Base-by-base conservation (phyloP, 2,113 vertebrate genomes). In the Hyaena hyaena region DNA sequence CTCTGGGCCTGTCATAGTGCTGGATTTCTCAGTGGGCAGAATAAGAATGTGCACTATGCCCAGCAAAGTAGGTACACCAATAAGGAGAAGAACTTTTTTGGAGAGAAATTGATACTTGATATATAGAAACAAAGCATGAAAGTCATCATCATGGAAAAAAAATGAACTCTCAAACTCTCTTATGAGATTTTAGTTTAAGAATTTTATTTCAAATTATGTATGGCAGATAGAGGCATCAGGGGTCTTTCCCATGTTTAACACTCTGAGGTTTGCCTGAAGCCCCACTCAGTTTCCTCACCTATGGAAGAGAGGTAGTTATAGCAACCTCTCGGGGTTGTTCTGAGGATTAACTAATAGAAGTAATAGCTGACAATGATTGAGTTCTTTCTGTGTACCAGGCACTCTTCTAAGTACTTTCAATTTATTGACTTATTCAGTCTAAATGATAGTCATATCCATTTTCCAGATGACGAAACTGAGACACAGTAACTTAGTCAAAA, bases 381-480 rank as follows among this genome's bases (percentile, higher is more conserved):
- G 33, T 89, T 55, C 69, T 71, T 76, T 89, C 43, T 85, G 19
- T 73, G 19, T 50, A 45, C 71, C 19, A 5, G 96, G 77, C 24
- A 45, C 8, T 61, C 50, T 33, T 50, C 69, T 68, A 48, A 87
- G 73, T 48, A 69, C 43, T 45, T 79, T 55, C 23, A 3, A 3
- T n/a, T 6, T 28, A 8, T 77, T 77, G 3, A 16, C 9, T 77
- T 79, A 65, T 39, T 93, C 85, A 68, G 74, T 68, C 26, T 43
- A 45, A 88, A n/a, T 7, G 73, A 24, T 43, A 45, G 11, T 73
- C 77, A 58, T 48, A 66, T 28, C 63, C 28, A 12, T 93, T 93
- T 92, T 82, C 63, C 39, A 77, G 93, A 90, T 39, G 33, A 91
- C 58, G 65, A 96, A 76, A 48, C 28, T 26, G 35, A 97, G 82